Conservation (phyloP, 2,113 vertebrate species). For the Tonatia bakeri region DNA sequence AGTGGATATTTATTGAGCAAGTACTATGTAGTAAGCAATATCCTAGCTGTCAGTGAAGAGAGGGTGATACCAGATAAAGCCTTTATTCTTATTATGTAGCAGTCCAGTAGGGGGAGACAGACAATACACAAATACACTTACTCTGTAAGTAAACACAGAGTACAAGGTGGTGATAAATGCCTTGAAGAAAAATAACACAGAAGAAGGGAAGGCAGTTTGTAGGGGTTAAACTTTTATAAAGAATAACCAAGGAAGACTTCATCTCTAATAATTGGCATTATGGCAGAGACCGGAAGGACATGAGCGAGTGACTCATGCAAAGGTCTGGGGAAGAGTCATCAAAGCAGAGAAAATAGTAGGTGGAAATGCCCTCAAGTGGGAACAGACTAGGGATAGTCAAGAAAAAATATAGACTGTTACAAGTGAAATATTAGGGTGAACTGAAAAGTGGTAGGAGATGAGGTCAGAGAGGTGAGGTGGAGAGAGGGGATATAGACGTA, state of each 20-base stretch:
- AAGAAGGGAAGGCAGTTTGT: neutral
- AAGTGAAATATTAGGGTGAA: neutral
- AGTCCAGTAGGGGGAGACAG: neutral
- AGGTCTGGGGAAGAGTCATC: neutral
- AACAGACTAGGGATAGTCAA: neutral
- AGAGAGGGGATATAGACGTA: neutral
- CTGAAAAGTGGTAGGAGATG: neutral
- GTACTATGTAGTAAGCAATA: neutral
- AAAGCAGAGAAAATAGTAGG: neutral
- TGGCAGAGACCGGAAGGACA: neutral
- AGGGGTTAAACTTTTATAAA: neutral
- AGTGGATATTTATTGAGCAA: neutral
- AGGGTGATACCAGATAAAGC: neutral
- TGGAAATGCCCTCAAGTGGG: neutral
- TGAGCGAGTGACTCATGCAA: neutral
- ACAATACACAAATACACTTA: neutral
- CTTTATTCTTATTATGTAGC: neutral
- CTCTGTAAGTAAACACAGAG: neutral
- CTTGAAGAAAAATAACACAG: neutral
- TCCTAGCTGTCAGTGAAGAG: neutral
- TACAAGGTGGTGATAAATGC: neutral
- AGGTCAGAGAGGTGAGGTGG: neutral
- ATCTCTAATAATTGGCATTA: neutral
- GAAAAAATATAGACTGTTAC: neutral
- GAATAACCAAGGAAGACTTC: neutral